These are phyloP conservation scores for Neomorphus geoffroyi DNA, from an alignment of 2,797 vertebrate species.

Conservation along the genomic window DNA sequence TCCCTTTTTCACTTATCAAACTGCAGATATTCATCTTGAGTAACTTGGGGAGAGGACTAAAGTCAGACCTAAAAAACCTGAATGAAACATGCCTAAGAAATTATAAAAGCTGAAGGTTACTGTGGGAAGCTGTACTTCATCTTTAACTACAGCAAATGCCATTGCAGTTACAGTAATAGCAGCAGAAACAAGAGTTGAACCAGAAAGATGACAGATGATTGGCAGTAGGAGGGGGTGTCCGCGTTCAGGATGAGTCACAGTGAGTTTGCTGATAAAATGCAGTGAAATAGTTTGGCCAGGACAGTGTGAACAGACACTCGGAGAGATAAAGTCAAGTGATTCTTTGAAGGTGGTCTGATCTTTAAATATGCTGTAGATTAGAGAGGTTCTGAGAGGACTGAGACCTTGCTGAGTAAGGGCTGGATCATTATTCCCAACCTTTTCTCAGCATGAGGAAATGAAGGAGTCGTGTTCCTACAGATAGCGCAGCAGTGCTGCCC, in stretches of 20 bases:
- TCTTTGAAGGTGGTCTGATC: conserved; percentile 62
- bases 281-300: conserved; percentile 45
- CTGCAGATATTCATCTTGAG: neutral
- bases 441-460: neutral
- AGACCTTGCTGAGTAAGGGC: neutral
- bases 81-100: neutral
- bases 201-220: conserved; percentile 21
- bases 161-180: neutral
- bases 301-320: conserved; percentile 59
- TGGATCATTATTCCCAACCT: neutral
- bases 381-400: conserved; percentile 6
- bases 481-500: neutral
- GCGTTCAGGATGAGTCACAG: neutral
- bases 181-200: neutral
- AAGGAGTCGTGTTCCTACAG: neutral
- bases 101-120: neutral
- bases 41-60: neutral
- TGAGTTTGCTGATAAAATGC: conserved; percentile 41
- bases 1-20: neutral
- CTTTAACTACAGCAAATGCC: neutral
- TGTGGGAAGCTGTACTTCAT: conserved; percentile 33
- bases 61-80: neutral
- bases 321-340: conserved; percentile 64
- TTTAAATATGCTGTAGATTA: conserved; percentile 24
- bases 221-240: conserved; percentile 11